Evolutionary conservation across 1,140 invertebrate genomes (phyloP), one percentile per base, ranked within the genome.

Genomic region (Eciton burchellii): DNA sequence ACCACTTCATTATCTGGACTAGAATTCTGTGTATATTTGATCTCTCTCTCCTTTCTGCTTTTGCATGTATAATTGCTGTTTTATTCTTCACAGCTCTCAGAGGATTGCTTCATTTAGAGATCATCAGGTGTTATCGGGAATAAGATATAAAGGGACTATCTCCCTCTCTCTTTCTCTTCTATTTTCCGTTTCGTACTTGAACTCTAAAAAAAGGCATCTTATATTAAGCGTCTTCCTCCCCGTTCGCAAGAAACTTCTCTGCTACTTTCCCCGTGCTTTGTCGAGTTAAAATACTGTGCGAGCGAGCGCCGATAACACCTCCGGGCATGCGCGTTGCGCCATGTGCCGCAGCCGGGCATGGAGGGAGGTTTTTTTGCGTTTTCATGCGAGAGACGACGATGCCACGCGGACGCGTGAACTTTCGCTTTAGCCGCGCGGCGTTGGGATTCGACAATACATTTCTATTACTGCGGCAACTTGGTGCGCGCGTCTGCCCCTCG

Each of bases 141-240:
- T 60, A 57, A 57, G 8, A 16, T 62, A 71, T 82, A 73, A 52
- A 82, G 45, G 24, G 60, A 43, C 60, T 60, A 14, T 60, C 59
- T 29, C 26, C 35, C 21, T 60, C 59, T 29, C 26, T 60, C 65
- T 47, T 21, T 68, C 43, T 77, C 49, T 35, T 52, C 49, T 71
- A 81, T 70, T 81, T 81, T 81, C 76, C 54, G 66, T 65, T 56
- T 26, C 35, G 49, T 57, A 45, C 62, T 70, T 49, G 65, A 43
- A 43, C 43, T 81, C 76, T 70, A 57, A 81, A 59, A 81, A 81
- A 71, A 81, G 76, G 71, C 26, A 12, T 70, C 49, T 81, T 68
- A 79, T 68, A 81, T 81, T 81, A 70, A 81, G 35, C 26, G 56
- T 2, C 43, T 29, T 12, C 41, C 6, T 29, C 43, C 49, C 5